Evolutionary conservation across 64 coral and sea anemone genomes (phyloP).

Genomic region (Porites australiensis): DNA sequence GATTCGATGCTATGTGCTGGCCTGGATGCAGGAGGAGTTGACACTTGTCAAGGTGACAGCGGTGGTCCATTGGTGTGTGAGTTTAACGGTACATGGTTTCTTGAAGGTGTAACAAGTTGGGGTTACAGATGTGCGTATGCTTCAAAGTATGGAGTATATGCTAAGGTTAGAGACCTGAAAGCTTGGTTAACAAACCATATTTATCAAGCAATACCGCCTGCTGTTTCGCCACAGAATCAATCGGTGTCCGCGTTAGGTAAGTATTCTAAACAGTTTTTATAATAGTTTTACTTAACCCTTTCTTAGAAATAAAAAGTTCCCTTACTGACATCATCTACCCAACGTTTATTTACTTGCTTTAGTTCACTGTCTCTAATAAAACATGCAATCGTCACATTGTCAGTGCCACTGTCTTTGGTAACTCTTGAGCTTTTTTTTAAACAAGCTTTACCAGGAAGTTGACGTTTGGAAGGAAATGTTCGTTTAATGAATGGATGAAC

Average conservation of each 20-base stretch:
- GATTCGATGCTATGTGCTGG: constrained; percentile 52
- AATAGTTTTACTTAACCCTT: no score
- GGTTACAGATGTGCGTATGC: constrained; percentile 14
- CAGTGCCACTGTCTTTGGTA: no score
- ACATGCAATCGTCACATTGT: no score
- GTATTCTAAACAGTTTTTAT: no score
- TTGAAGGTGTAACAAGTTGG: constrained; percentile 42
- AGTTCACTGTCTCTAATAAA: no score
- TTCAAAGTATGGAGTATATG: constrained; percentile 13
- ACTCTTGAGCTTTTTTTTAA: no score
- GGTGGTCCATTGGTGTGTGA: constrained; percentile 51
- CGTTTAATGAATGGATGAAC: no score
- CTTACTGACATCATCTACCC: no score
- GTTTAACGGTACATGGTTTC: constrained; percentile 34
- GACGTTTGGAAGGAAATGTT: no score
- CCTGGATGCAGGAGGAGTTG: constrained; percentile 36
- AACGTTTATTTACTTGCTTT: no score
- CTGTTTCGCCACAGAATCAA: neutral
- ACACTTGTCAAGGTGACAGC: neutral
- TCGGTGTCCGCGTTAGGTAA: neutral
- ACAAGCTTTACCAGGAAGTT: no score
- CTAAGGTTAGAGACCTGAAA: constrained; percentile 22
- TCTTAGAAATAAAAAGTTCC: no score
- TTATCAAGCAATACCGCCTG: neutral
- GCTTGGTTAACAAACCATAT: neutral